These are phyloP conservation scores for Brachyhypopomus gauderio DNA, from an alignment of 2,113 vertebrate species.

Conservation along the genomic window DNA sequence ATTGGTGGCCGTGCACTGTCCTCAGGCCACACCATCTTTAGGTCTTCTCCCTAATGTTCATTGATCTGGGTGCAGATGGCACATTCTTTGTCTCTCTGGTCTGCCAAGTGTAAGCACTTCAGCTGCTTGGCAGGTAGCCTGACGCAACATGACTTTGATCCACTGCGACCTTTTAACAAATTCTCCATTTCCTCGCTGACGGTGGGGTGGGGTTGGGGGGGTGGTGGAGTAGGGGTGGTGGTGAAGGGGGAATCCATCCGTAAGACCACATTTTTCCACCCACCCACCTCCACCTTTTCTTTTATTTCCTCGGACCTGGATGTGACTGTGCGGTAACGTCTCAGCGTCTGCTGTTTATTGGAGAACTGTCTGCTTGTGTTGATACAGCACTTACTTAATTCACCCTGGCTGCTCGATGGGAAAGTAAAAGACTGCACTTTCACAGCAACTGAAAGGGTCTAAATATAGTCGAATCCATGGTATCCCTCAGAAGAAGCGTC, in stretches of 20 bases:
- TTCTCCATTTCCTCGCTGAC: conserved; percentile 69
- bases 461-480: conserved; percentile 36
- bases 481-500: neutral
- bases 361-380: conserved; percentile 65
- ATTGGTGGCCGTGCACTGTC: conserved; percentile 51
- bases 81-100: conserved; percentile 61
- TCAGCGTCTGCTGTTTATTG: conserved; percentile 62
- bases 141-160: conserved; percentile 71
- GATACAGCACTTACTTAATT: conserved; percentile 58
- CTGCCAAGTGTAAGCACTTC: conserved; percentile 63
- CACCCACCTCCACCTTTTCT: conserved; percentile 43
- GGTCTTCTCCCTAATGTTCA: conserved; percentile 58
- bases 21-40: conserved; percentile 54
- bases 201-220: conserved; percentile 22
- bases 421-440: conserved; percentile 57
- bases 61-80: conserved; percentile 62
- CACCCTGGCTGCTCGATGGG: conserved; percentile 45
- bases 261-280: conserved; percentile 40
- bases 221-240: conserved; percentile 52
- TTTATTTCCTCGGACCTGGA: conserved; percentile 57
- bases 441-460: conserved; percentile 39
- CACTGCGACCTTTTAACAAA: conserved; percentile 76
- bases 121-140: conserved; percentile 65
- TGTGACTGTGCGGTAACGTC: conserved; percentile 59
- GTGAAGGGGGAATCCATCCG: conserved; percentile 42